Base-by-base conservation (phyloP, 2,797 vertebrate species). In the Pipistrellus pipistrellus region DNA sequence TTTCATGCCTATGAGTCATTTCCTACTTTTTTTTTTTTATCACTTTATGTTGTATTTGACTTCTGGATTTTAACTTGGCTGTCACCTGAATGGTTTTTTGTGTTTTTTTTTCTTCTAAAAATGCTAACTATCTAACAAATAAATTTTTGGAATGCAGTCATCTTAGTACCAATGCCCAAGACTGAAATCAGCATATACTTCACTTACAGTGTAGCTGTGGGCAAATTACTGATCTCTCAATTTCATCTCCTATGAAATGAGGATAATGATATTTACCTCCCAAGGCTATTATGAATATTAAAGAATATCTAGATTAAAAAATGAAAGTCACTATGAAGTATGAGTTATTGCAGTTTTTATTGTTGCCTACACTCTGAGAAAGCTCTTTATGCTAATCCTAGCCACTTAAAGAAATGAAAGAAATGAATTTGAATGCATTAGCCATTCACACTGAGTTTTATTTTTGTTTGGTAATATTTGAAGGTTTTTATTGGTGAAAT, bases 271-370 rank as follows among this genome's bases (percentile, higher is more conserved):
- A 94, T 96, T 96, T 96, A 90, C 90, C 59, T 93, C 93, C 90
- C 38, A 77, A 96, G 85, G 92, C 88, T 88, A 92, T 96, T 88
- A 95, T 86, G 82, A 96, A 97, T 95, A 96, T 93, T 96, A 93
- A 90, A 93, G 95, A 96, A 96, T 93, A 96, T 88, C 83, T 55
- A 93, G 85, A 97, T 96, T 93, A 41, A 92, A 93, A 96, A 91
- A 73, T 90, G 92, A 96, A 95, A 97, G 88, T 88, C 73, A 88
- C 88, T 83, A 35, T 82, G 62, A 92, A 96, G 78, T 92, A 80
- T 95, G 96, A 96, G 53, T 93, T 95, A 97, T 88, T 96, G 69
- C 48, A 64, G 17, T 72, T 95, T 96, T 96, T 96, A 94, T 96
- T 94, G 93, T 94, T 92, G 69, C 27, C 69, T 96, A 91, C 66